Evolutionary conservation across 2,797 vertebrate genomes (phyloP).

Genomic region (Momotus momota): DNA sequence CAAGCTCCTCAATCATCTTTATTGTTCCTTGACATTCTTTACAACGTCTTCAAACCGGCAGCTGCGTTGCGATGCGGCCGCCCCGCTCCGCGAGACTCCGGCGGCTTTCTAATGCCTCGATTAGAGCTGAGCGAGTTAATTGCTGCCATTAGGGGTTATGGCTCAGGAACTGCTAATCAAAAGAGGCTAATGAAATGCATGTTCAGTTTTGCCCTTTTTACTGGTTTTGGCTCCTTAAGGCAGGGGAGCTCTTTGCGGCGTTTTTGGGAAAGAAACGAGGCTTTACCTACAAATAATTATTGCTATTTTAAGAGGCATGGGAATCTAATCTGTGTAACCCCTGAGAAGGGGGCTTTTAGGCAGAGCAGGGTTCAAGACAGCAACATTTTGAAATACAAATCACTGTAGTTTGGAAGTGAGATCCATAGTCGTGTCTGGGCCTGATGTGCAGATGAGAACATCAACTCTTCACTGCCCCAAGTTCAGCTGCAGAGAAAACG

Average conservation of each 20-base stretch:
- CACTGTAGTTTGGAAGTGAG: not conserved
- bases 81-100: not conserved
- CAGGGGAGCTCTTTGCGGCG: not conserved
- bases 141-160: constrained; percentile 29
- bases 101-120: not conserved
- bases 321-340: not conserved
- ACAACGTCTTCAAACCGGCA: not conserved
- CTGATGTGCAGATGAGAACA: not conserved
- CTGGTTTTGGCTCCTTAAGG: not conserved
- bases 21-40: constrained; percentile 5
- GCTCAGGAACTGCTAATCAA: constrained; percentile 50
- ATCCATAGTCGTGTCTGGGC: not conserved
- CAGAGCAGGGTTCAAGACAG: not conserved
- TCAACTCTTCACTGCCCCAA: not conserved
- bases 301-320: not conserved
- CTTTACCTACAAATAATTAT: not conserved
- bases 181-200: constrained; percentile 44
- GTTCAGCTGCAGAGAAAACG: not conserved
- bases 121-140: constrained; percentile 33
- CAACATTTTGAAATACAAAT: not conserved
- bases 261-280: not conserved
- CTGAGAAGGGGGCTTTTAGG: not conserved
- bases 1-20: constrained; percentile 26
- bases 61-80: not conserved
- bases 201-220: not conserved